phyloP scores from a whole-genome alignment of 2,113 vertebrate genomes.

The Hyperoodon ampullatus region DNA sequence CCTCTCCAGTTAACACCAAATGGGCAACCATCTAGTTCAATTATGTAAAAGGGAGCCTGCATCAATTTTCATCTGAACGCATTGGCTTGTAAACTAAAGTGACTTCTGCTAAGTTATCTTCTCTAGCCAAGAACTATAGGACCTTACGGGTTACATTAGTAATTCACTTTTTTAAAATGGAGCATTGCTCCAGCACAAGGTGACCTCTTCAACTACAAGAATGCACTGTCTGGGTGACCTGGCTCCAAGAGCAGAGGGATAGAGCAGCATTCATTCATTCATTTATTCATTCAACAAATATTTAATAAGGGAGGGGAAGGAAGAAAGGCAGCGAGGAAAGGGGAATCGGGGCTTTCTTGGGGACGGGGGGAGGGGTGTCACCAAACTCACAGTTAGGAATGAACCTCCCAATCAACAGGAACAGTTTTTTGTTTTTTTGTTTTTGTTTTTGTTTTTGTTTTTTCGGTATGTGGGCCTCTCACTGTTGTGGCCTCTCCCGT shows the following conservation, averaged over 20 bases:
- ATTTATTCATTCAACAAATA: neutral
- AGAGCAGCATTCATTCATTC: neutral
- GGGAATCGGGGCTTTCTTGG: neutral
- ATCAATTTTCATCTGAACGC: constrained; percentile 8
- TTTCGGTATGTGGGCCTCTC: too few species aligned
- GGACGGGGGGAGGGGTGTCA: neutral
- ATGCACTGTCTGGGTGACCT: neutral
- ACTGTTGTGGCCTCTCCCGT: too few species aligned
- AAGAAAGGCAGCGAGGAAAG: neutral
- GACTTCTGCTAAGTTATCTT: constrained; percentile 2
- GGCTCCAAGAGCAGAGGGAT: neutral
- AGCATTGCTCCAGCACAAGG: neutral
- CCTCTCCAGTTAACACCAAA: neutral
- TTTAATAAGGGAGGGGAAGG: neutral
- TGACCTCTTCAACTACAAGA: neutral
- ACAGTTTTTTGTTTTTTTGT: too few species aligned
- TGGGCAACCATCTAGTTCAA: neutral
- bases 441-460: too few species aligned
- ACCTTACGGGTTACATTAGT: neutral
- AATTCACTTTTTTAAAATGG: neutral
- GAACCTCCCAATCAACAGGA: neutral
- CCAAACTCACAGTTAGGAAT: neutral
- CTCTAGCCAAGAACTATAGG: neutral
- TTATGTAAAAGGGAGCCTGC: neutral
- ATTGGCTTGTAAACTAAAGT: neutral